Conservation (phyloP, 2,797 vertebrate genomes). For the Acrocephalus scirpaceus region DNA sequence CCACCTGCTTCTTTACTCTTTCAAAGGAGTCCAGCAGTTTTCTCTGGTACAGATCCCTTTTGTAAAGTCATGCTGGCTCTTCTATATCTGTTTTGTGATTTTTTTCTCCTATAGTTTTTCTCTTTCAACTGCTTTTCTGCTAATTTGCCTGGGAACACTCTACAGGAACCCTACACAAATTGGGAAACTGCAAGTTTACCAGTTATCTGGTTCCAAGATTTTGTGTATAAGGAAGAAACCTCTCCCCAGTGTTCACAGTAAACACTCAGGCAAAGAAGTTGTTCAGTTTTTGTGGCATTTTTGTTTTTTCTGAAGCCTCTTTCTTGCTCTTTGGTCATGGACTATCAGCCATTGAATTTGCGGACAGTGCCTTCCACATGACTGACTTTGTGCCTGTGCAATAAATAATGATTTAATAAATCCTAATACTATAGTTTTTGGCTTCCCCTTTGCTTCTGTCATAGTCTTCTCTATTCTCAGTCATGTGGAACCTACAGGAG, state of each 20-base stretch:
- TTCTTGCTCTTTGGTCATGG: neutral
- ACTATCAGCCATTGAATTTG: neutral
- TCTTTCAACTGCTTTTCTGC: neutral
- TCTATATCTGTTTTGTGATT: neutral
- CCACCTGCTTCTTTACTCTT: neutral
- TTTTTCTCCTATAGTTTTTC: neutral
- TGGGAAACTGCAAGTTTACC: neutral
- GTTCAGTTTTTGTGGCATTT: neutral
- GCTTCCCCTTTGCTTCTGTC: neutral
- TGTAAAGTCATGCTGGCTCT: neutral
- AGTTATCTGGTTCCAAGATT: neutral
- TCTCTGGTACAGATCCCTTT: neutral
- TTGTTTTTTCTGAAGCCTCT: neutral
- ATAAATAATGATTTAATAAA: neutral
- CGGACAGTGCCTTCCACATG: neutral
- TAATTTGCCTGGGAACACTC: neutral
- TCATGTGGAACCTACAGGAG: neutral
- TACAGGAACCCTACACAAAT: neutral
- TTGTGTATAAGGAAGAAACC: neutral
- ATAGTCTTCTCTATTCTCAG: neutral
- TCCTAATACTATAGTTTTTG: neutral
- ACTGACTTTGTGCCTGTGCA: neutral
- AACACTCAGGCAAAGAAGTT: neutral
- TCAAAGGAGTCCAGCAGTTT: neutral
- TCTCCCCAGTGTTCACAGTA: neutral